These are phyloP conservation scores for Pedicia rivosa DNA, from an alignment of 2,888 invertebrate species.

Conservation along the genomic window DNA sequence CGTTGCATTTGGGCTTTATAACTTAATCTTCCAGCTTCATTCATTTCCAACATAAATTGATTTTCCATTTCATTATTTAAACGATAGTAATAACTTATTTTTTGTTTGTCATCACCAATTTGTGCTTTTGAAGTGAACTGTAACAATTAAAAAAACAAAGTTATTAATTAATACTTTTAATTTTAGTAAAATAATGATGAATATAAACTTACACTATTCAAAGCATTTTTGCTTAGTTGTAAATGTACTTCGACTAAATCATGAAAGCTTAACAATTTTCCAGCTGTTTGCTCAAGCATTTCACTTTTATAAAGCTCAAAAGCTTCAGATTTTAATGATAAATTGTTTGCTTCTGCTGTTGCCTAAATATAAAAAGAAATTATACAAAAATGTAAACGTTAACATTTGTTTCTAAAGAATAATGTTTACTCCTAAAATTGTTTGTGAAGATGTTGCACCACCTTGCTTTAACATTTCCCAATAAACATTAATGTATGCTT, in stretches of 20 bases:
- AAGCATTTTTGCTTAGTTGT: neutral
- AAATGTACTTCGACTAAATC: slow-evolving; percentile 1
- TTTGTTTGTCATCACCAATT: neutral
- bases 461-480: slow-evolving; percentile 6
- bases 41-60: neutral
- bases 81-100: slow-evolving; percentile 1
- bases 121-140: neutral
- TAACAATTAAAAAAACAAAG: neutral
- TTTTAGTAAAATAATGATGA: neutral
- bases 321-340: slow-evolving; percentile 6
- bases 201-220: neutral
- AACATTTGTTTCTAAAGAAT: no score
- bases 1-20: slow-evolving; percentile 3
- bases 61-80: neutral
- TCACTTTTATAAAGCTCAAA: slow-evolving; percentile 2
- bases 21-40: slow-evolving; percentile 1
- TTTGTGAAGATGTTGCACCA: slow-evolving; percentile 6
- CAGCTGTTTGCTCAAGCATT: neutral
- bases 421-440: slow-evolving; percentile 4
- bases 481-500: slow-evolving; percentile 4
- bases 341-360: slow-evolving; percentile 6
- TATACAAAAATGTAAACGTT: no score
- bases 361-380: neutral
- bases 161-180: neutral
- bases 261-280: neutral